Evolutionary conservation across 1,140 invertebrate genomes (phyloP).

Genomic region (Akabosia matsudoensis): DNA sequence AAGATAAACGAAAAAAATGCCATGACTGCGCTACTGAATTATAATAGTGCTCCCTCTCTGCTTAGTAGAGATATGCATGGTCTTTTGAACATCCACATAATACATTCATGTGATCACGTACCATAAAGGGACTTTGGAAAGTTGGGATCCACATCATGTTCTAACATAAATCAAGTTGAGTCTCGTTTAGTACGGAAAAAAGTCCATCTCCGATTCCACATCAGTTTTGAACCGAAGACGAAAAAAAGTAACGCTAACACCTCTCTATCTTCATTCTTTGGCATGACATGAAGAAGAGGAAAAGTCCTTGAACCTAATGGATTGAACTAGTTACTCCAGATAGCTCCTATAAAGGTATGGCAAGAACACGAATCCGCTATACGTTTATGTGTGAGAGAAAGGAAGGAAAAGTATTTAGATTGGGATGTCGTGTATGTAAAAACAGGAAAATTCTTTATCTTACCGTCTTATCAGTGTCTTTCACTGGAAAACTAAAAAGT

Average conservation of each 20-base stretch:
- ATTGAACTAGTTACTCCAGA: conserved; percentile 22
- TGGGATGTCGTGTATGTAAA: too few relatives aligned
- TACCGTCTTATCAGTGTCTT: too few relatives aligned
- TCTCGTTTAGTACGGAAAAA: conserved; percentile 23
- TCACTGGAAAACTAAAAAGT: too few relatives aligned
- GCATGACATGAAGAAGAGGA: conserved; percentile 12
- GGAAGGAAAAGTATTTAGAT: too few relatives aligned
- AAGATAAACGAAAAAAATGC: conserved; percentile 15
- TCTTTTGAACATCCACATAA: too few relatives aligned
- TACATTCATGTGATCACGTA: conserved; percentile 25
- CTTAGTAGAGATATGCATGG: too few relatives aligned
- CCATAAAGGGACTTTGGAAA: conserved; percentile 24
- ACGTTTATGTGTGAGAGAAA: too few relatives aligned
- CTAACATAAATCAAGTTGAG: conserved; percentile 19
- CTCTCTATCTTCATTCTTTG: conserved; percentile 17
- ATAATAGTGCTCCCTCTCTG: too few relatives aligned
- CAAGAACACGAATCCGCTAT: too few relatives aligned
- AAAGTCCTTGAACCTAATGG: conserved; percentile 24
- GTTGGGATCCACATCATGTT: conserved; percentile 24
- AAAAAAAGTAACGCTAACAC: conserved; percentile 8
- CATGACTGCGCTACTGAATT: neutral
- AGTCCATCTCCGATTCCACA: conserved; percentile 19
- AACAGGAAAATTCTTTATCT: too few relatives aligned
- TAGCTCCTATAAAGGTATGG: too few relatives aligned
- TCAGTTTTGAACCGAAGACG: too few relatives aligned